Percentiles rank a stretch among this genome's conserved stretches.
phyloP scores from a whole-genome alignment of 2,797 vertebrate species.

The Megaceryle alcyon region DNA sequence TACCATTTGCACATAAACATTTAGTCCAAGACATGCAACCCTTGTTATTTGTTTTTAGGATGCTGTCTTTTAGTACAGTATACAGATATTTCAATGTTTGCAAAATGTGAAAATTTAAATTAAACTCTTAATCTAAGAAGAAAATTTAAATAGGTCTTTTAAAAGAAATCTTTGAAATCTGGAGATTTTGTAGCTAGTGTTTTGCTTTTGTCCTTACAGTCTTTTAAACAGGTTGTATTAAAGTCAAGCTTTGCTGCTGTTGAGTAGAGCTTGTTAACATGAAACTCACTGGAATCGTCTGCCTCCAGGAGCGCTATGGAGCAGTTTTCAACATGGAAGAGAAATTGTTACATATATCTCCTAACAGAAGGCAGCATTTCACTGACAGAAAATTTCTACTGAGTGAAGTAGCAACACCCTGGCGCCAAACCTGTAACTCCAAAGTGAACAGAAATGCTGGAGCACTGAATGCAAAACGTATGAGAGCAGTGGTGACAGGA shows the following conservation, averaged over 20 bases:
- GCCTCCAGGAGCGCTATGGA: constrained; percentile 68
- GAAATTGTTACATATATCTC: not conserved
- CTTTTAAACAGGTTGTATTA: constrained; percentile 12
- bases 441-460: constrained; percentile 18
- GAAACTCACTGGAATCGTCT: constrained; percentile 73
- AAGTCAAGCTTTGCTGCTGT: not conserved
- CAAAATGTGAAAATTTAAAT: not conserved
- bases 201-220: not conserved
- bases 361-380: constrained; percentile 27
- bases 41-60: not conserved
- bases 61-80: not conserved
- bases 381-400: constrained; percentile 37
- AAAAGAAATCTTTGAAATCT: not conserved
- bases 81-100: not conserved
- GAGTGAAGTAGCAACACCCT: constrained; percentile 21
- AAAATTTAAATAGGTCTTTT: not conserved
- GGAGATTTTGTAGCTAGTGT: not conserved
- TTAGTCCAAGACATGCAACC: not conserved
- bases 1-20: not conserved
- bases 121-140: not conserved
- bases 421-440: constrained; percentile 32
- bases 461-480: not conserved
- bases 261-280: constrained; percentile 75
- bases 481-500: constrained; percentile 90
- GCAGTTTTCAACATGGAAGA: constrained; percentile 46